Evolutionary conservation across 2,888 invertebrate species (phyloP), one percentile per base, ranked within the genome.

Genomic region (Autographa pulchrina): DNA sequence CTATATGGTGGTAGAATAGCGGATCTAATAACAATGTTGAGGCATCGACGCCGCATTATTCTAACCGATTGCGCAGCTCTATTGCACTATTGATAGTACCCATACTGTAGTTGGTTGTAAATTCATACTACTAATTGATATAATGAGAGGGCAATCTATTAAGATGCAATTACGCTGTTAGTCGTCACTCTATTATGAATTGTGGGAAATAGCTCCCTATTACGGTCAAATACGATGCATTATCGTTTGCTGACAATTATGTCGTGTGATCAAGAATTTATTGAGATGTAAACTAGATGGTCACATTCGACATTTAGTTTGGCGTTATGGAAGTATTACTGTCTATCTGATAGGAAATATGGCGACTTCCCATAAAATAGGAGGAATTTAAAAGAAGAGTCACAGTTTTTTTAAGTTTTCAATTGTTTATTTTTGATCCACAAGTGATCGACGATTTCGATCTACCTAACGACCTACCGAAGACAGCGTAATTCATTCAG

Each of bases 1-100:
- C 84, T 86, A 81, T 75, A 81, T 82, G 73, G 79, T 78, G 76
- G 79, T 78, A 81, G 84, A 74, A 83, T 84, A 85, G 84, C 85
- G 84, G 74, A 78, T 75, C 72, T 88, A 89, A 90, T 90, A 90
- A 88, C 90, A 89, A 89, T 87, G 85, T 84, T 75, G 82, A 78
- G 74, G 85, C 85, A 82, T 84, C 84, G 85, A 80, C 86, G 79
- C 81, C 86, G 89, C 82, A 92, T 94, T 93, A 93, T 93, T 92
- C 92, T 91, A 89, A 91, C 85, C 89, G 92, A 93, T 89, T 92
- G 92, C 90, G 87, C 89, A 87, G 80, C 89, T 87, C 86, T 88
- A 91, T 91, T 89, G 88, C 89, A 80, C 66, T 77, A 81, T 81
- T 85, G 78, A 80, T 84, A 83, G 84, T 74, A 70, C 64, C 52